Evolutionary conservation across 2,797 vertebrate genomes (phyloP).

Genomic region (Oreortyx pictus): DNA sequence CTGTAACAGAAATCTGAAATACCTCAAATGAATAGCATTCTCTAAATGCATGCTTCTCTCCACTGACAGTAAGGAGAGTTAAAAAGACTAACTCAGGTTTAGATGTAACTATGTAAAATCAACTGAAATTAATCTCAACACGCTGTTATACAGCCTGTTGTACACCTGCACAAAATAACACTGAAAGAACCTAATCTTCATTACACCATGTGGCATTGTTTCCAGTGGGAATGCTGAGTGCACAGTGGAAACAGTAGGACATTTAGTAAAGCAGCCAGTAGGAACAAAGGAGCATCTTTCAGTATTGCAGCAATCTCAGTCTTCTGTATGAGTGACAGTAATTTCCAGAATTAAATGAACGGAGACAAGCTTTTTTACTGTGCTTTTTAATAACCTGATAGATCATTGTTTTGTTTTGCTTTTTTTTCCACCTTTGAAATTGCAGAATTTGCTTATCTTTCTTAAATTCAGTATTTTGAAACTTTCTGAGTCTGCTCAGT

Average conservation of each 20-base stretch:
- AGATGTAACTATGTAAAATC: neutral
- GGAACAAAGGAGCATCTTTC: conserved; percentile 1
- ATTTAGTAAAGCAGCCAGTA: neutral
- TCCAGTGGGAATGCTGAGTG: neutral
- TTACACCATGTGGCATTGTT: neutral
- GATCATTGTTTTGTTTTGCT: neutral
- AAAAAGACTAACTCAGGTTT: neutral
- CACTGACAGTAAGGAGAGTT: neutral
- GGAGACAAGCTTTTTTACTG: neutral
- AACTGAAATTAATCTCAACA: neutral
- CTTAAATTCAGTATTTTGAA: neutral
- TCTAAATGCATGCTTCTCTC: neutral
- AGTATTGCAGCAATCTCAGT: neutral
- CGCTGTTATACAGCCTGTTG: neutral
- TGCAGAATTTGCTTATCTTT: neutral
- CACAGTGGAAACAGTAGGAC: neutral
- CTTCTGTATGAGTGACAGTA: neutral
- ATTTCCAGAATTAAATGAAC: neutral
- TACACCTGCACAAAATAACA: neutral
- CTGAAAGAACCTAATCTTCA: neutral
- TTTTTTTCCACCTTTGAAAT: neutral
- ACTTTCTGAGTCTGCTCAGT: neutral
- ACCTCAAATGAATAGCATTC: neutral
- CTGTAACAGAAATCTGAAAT: neutral
- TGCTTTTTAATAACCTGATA: neutral